These are phyloP conservation scores for Laothoe populi DNA, from an alignment of 2,888 invertebrate genomes.

Conservation along the genomic window DNA sequence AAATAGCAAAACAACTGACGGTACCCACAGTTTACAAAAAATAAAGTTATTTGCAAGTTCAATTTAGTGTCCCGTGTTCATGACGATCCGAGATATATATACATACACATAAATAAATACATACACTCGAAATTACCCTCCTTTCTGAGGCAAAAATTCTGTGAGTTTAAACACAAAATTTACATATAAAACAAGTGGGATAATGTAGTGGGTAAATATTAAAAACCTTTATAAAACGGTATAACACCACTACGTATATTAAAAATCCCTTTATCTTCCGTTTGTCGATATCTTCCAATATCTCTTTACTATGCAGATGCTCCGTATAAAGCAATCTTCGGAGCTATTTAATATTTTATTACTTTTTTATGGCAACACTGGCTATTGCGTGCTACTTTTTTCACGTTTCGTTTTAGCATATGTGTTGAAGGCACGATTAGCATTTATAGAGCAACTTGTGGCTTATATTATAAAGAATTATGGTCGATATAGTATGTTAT, in stretches of 20 bases:
- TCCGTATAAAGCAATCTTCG: constrained; percentile 24
- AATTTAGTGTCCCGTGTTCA: too few relatives aligned
- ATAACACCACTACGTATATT: constrained; percentile 27
- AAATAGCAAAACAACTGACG: too few relatives aligned
- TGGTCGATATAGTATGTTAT: too few relatives aligned
- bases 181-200: background rate
- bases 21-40: too few relatives aligned
- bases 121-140: too few relatives aligned
- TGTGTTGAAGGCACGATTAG: background rate
- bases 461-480: too few relatives aligned
- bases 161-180: background rate
- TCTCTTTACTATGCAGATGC: constrained; percentile 29
- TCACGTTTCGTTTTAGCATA: background rate
- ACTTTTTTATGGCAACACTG: constrained; percentile 17
- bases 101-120: too few relatives aligned
- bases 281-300: constrained; percentile 11
- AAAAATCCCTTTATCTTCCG: constrained; percentile 16
- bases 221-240: background rate
- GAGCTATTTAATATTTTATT: constrained; percentile 20
- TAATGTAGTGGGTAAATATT: background rate
- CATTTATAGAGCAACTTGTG: background rate
- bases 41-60: too few relatives aligned
- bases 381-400: background rate
- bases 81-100: too few relatives aligned
- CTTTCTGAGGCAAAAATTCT: too few relatives aligned